These are phyloP conservation scores for Drosophila trichaetosa DNA, from an alignment of 2,888 invertebrate species.

Conservation along the genomic window DNA sequence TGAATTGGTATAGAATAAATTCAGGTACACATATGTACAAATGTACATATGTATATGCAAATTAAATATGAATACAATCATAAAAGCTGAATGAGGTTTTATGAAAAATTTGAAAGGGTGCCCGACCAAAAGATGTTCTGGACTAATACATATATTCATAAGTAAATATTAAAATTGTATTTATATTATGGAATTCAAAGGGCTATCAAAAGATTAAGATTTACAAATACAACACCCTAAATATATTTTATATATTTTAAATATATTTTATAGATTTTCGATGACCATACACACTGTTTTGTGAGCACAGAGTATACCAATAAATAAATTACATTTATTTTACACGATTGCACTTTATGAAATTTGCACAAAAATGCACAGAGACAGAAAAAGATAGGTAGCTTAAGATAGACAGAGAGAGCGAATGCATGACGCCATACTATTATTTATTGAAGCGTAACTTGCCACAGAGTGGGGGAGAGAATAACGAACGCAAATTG, in stretches of 20 bases:
- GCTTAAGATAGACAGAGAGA: slow-evolving; percentile 1
- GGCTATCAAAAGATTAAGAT: background rate
- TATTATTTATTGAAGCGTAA: slow-evolving; percentile 67
- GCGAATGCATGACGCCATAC: slow-evolving; percentile 20
- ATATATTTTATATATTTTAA: background rate
- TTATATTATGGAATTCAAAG: background rate
- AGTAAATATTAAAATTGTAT: background rate
- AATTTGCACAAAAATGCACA: slow-evolving; percentile 38
- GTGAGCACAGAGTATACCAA: slow-evolving; percentile 18
- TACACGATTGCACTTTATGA: slow-evolving; percentile 61
- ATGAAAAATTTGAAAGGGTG: background rate
- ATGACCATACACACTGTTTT: background rate
- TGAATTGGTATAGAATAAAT: background rate
- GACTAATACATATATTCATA: background rate
- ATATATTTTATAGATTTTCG: no score
- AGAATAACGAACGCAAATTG: slow-evolving; percentile 50
- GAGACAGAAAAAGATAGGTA: background rate
- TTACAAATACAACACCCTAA: background rate
- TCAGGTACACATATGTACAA: background rate
- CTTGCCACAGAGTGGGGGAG: slow-evolving; percentile 21
- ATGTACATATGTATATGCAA: slow-evolving; percentile 1
- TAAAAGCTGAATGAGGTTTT: background rate
- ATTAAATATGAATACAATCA: background rate
- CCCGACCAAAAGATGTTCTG: background rate
- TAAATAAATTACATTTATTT: slow-evolving; percentile 65